phyloP scores from a whole-genome alignment of 2,113 vertebrate genomes.

The Plotosus lineatus region DNA sequence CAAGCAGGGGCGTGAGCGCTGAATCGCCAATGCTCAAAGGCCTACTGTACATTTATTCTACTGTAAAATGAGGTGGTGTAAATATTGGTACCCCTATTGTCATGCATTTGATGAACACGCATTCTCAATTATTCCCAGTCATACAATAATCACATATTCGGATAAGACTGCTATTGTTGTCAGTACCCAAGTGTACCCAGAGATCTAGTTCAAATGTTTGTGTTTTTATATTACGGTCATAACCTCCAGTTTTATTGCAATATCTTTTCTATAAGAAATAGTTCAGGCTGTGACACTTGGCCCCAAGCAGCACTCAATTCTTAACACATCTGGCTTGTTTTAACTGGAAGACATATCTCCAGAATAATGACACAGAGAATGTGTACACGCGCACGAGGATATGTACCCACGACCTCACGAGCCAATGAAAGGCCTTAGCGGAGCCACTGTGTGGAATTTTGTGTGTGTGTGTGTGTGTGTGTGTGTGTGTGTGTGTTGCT shows the following conservation, averaged over 20 bases:
- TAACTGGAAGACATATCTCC: constrained; percentile 5
- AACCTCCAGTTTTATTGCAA: not conserved
- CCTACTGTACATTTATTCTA: too few relatives aligned
- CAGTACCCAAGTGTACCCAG: too few relatives aligned
- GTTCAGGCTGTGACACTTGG: not conserved
- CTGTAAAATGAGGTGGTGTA: not conserved
- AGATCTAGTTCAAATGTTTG: not conserved
- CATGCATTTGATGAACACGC: not conserved
- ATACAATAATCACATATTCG: not conserved
- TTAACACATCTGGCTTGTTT: not conserved
- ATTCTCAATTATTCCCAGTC: not conserved
- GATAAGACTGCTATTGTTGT: not conserved
- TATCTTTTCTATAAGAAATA: not conserved
- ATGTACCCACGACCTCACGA: not conserved
- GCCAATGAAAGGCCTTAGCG: not conserved
- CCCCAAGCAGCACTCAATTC: not conserved
- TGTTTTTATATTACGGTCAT: not conserved
- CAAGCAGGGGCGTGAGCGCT: too few relatives aligned
- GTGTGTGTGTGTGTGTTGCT: too few relatives aligned
- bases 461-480: not conserved
- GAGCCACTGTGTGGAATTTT: constrained; percentile 1
- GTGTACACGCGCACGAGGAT: not conserved
- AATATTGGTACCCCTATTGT: not conserved
- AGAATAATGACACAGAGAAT: not conserved
- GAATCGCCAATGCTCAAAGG: too few relatives aligned